Evolutionary conservation across 2,113 vertebrate genomes (phyloP).

Genomic region (Halcyon malimbica): DNA sequence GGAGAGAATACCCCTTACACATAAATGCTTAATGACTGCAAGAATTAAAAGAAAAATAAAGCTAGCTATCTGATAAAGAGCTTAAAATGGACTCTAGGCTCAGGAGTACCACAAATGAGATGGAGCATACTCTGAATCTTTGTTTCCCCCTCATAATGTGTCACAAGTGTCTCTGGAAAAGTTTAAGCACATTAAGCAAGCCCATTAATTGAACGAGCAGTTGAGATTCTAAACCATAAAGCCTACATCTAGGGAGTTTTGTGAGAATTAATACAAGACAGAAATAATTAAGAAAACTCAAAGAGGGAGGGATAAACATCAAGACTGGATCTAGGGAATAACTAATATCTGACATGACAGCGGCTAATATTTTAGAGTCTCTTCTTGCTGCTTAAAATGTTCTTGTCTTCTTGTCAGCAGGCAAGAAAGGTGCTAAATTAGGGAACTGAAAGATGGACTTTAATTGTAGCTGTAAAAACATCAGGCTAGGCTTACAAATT

Average conservation of each 20-base stretch:
- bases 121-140: neutral
- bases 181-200: constrained; percentile 63
- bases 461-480: constrained; percentile 42
- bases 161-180: constrained; percentile 41
- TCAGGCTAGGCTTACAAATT: constrained; percentile 20
- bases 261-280: constrained; percentile 68
- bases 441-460: neutral
- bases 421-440: constrained; percentile 47
- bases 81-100: neutral
- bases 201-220: constrained; percentile 54
- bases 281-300: constrained; percentile 68
- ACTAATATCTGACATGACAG: constrained; percentile 30
- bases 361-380: constrained; percentile 12
- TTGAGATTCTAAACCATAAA: constrained; percentile 57
- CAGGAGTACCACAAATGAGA: constrained; percentile 11
- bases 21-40: neutral
- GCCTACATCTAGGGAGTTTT: constrained; percentile 32
- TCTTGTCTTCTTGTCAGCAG: constrained; percentile 24
- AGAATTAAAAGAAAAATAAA: neutral
- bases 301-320: constrained; percentile 54
- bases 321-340: neutral
- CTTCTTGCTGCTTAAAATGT: constrained; percentile 10
- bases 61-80: neutral
- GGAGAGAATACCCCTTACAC: neutral
- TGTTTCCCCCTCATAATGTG: constrained; percentile 15